Conservation (phyloP, 2,797 vertebrate genomes). For the Eulemur rubriventer region DNA sequence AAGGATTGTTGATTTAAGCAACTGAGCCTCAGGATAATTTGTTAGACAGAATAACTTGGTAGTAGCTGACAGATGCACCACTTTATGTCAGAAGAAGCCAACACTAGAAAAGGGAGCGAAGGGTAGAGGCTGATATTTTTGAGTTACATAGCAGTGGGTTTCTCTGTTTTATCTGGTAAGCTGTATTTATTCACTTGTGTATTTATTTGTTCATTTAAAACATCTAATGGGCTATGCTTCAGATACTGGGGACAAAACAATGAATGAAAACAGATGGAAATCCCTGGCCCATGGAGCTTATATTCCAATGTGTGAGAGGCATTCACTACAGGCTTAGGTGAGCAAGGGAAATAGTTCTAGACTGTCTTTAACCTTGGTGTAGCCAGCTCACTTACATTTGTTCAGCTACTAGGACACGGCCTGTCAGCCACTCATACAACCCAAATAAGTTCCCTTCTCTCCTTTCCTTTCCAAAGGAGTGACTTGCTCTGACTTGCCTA, state of each 20-base stretch:
- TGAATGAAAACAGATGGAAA: not conserved
- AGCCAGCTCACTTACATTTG: not conserved
- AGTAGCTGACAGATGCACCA: not conserved
- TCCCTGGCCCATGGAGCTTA: not conserved
- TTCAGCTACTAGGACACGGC: not conserved
- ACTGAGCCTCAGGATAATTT: not conserved
- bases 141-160: not conserved
- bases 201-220: not conserved
- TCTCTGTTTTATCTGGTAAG: not conserved
- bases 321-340: not conserved
- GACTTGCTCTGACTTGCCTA: constrained; percentile 21
- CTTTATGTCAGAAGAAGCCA: not conserved
- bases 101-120: not conserved
- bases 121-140: not conserved
- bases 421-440: not conserved
- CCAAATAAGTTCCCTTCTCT: not conserved
- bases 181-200: not conserved
- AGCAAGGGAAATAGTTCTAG: not conserved
- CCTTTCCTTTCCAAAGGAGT: not conserved
- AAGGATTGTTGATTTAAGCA: not conserved
- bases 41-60: not conserved
- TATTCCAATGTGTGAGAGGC: not conserved
- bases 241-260: not conserved
- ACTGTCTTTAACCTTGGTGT: not conserved
- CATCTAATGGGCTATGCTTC: not conserved